Evolutionary conservation across 2,797 vertebrate genomes (phyloP).

Genomic region (Aulostomus chinensis): DNA sequence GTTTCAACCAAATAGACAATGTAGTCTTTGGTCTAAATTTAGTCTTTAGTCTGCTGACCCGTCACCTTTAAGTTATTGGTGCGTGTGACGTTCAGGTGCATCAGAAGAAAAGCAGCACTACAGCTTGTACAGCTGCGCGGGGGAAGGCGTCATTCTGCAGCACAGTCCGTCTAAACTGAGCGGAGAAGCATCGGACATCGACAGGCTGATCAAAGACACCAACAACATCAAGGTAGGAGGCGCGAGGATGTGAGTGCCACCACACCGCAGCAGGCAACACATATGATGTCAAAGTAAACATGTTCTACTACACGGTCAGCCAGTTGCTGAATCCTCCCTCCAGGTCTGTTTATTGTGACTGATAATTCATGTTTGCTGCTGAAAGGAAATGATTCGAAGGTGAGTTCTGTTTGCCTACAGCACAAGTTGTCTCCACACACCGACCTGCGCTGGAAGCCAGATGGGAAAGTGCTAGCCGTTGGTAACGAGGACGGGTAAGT

Average conservation of each 20-base stretch:
- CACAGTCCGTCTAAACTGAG: slow-evolving; percentile 89
- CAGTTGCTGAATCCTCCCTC: no score
- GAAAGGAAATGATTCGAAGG: no score
- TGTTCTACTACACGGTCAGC: background rate
- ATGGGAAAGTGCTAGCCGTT: slow-evolving; percentile 88
- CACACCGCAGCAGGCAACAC: no score
- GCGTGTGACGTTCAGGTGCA: slow-evolving; percentile 67
- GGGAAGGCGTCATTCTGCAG: slow-evolving; percentile 92
- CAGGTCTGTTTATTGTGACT: no score
- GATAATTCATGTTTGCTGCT: no score
- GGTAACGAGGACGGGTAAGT: slow-evolving; percentile 98
- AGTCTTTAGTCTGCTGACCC: no score
- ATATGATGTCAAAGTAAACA: no score
- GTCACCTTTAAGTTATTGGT: no score
- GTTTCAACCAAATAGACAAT: no score
- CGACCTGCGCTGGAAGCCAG: slow-evolving; percentile 95
- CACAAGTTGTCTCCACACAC: slow-evolving; percentile 93
- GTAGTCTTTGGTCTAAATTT: no score
- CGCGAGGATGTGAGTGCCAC: background rate
- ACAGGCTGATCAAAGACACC: slow-evolving; percentile 89
- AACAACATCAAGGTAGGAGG: slow-evolving; percentile 87
- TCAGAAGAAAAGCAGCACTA: slow-evolving; percentile 79
- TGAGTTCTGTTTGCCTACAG: slow-evolving; percentile 72
- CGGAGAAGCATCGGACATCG: slow-evolving; percentile 89
- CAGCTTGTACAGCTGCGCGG: slow-evolving; percentile 94